Evolutionary conservation across 2,888 invertebrate species (phyloP), one percentile per base, ranked within the genome.

Genomic region (Agriopis marginaria): DNA sequence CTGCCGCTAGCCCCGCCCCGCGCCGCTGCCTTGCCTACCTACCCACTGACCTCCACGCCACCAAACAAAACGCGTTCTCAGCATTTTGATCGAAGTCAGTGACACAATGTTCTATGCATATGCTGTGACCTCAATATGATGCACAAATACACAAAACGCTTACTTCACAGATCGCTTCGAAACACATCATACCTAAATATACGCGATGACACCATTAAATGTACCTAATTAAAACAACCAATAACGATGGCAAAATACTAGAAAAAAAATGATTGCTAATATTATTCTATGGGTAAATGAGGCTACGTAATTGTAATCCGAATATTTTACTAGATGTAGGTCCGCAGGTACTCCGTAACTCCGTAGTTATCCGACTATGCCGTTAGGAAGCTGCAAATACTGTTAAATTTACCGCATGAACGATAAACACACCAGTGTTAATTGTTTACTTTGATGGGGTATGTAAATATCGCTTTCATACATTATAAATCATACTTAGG

Each of bases 51-150:
- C 87, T 86, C 84, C 81, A 71, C 79, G 78, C 74, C 79, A 82
- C 79, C 79, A 82, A 86, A 86, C 79, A 82, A 86, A 86, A 84
- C 83, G 78, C 82, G 80, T 83, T 87, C 87, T 85, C 85, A 86
- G 81, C 17, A 2, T 23, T 23, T 23, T 23, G 17, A 23, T 23
- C 17, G 17, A 23, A 23, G 17, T 23, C 17, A 23, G 17, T 83
- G 77, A 75, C 76, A 81, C 86, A 86, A 81, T 82, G 80, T 79
- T 81, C 77, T 79, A 80, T 81, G 87, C 77, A 77, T 79, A 80
- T 81, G 87, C 77, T 79, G 80, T 81, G 87, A 81, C 88, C 86
- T 88, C 85, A 82, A 86, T 76, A 66, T 44, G 71, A 70, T 73
- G 75, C 74, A 72, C 67, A 65, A 63, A 59, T 72, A 68, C 66